Base-by-base conservation (phyloP, 64 coral and sea anemone species). In the Orbicella faveolata region DNA sequence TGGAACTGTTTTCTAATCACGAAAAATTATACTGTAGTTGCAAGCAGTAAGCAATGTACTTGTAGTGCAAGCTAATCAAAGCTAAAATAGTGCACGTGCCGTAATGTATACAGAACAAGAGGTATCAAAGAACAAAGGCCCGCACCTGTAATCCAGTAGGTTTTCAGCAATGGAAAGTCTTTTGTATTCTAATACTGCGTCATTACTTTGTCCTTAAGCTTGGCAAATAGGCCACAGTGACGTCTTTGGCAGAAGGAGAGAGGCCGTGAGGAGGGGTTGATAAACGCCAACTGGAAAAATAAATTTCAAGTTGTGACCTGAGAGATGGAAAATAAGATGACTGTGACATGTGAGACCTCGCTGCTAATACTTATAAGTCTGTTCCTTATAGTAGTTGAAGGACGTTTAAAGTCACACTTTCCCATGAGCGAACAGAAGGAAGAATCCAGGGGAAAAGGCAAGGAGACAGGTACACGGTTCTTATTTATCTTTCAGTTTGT, bases 101-200 rank as follows among this genome's bases (percentile, higher is more conserved):
- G 3, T 6, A 57, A 57, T 57, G 13, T 57, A 57, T 11, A 10
- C 55, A 59, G 3, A 21, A n/a, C 67, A 70, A 10, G 1, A 70
- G 55, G 21, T 21, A n/a, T 36, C 16, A 3, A 39, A 77, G 41
- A 77, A 77, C 75, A 77, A 77, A 23, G 9, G 19, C 19, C 75
- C 18, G 17, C 19, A 3, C 77, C 51, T 79, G 77, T 54, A 21
- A 8, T 57, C 52, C 48, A 79, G 13, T 79, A 79, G 57, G 77
- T 57, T 48, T 33, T 79, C 77, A 18, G 67, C 75, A 34, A 52
- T 19, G 17, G 37, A 77, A 17, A 51, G 75, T 51, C 20, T 52
- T 51, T 77, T 77, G 75, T 53, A 77, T 77, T 53, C 14, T 52
- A 77, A 77, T 77, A 39, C 52, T 19, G 51, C 17, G 75, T 77